Evolutionary conservation across 2,888 invertebrate genomes (phyloP).

Genomic region (Exephanes ischioxanthus): DNA sequence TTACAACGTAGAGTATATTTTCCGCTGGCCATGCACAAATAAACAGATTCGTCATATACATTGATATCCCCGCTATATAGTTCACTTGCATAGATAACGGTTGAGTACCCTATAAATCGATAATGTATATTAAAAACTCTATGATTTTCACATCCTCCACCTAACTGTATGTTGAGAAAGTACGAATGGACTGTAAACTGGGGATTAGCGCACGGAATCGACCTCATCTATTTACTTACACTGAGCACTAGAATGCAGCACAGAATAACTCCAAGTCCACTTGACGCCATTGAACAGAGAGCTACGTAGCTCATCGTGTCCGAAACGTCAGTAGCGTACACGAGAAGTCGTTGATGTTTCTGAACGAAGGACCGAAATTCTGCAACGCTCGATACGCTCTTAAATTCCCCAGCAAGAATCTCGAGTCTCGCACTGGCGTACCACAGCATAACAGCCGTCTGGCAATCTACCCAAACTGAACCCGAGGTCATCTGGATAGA

Average conservation of each 20-base stretch:
- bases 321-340: slow-evolving; percentile 30
- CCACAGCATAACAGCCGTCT: slow-evolving; percentile 71
- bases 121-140: neutral
- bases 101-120: slow-evolving; percentile 25
- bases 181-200: too few species aligned
- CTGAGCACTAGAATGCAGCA: slow-evolving; percentile 57
- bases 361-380: slow-evolving; percentile 17
- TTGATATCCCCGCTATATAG: slow-evolving; percentile 10
- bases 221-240: neutral
- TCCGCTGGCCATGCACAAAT: slow-evolving; percentile 9
- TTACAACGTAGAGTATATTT: slow-evolving; percentile 51
- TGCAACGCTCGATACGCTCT: slow-evolving; percentile 3
- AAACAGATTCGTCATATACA: slow-evolving; percentile 23
- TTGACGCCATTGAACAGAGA: neutral
- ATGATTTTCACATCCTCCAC: too few species aligned
- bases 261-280: slow-evolving; percentile 42
- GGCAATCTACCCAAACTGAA: slow-evolving; percentile 66
- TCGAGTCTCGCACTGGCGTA: slow-evolving; percentile 70
- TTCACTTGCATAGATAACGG: slow-evolving; percentile 27
- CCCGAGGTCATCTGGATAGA: slow-evolving; percentile 51
- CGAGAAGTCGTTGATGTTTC: slow-evolving; percentile 48
- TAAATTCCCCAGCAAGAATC: slow-evolving; percentile 50
- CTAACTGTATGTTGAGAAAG: too few species aligned
- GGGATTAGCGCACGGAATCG: too few species aligned
- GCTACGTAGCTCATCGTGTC: slow-evolving; percentile 17